Conservation (phyloP, 1,140 invertebrate species). For the Atta texana region DNA sequence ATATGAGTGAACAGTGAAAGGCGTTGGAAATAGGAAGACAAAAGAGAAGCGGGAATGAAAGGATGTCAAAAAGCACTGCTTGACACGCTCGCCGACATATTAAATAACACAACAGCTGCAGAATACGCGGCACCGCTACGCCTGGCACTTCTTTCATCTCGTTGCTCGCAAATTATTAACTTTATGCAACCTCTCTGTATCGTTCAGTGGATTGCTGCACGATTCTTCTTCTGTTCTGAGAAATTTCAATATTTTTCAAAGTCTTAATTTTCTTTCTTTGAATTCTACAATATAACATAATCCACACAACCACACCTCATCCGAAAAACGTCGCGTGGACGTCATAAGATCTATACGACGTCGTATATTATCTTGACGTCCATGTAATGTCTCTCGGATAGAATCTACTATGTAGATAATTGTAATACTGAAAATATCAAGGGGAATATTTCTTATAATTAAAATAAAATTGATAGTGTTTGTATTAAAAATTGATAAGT, state of each 20-base stretch:
- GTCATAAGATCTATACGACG: no score
- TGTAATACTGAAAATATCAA: neutral
- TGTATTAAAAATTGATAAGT: neutral
- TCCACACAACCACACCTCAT: no score
- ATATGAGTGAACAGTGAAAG: conserved; percentile 27
- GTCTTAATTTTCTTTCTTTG: neutral
- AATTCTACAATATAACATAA: neutral
- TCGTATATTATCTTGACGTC: no score
- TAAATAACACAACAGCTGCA: conserved; percentile 65
- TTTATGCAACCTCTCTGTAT: neutral
- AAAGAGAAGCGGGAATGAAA: neutral
- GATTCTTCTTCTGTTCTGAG: neutral
- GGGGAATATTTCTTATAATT: neutral
- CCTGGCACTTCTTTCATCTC: conserved; percentile 21
- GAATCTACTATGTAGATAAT: neutral
- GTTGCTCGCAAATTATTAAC: conserved; percentile 34
- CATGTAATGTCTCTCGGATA: no score
- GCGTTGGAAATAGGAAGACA: conserved; percentile 2
- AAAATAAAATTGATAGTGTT: conserved; percentile 12
- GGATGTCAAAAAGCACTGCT: conserved; percentile 5
- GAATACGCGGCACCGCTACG: conserved; percentile 52
- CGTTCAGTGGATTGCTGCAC: neutral
- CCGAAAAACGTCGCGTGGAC: no score
- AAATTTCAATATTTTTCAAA: neutral
- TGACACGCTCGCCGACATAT: conserved; percentile 49